These are phyloP conservation scores for Erebia aethiops DNA, from an alignment of 2,888 invertebrate genomes.

Conservation along the genomic window DNA sequence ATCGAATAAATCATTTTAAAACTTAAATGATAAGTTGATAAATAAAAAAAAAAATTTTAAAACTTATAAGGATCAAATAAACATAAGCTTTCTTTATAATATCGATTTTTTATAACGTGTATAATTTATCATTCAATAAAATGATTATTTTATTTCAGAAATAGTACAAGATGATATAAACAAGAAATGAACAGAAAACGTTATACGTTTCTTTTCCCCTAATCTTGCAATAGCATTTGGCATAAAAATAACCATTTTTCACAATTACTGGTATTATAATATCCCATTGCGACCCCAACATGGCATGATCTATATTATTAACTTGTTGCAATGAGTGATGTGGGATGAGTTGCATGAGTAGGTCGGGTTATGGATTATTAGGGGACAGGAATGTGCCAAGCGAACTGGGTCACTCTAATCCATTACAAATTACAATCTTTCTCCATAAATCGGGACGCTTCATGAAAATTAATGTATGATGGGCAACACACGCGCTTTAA, in stretches of 20 bases:
- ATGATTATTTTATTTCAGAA: no score
- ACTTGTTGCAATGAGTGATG: conserved; percentile 28
- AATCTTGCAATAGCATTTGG: neutral
- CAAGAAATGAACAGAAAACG: neutral
- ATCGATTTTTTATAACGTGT: no score
- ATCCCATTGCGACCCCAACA: neutral
- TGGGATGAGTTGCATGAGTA: conserved; percentile 52
- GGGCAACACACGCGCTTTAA: neutral
- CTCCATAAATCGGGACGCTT: conserved; percentile 37
- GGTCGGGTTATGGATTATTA: conserved; percentile 65
- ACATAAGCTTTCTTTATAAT: no score
- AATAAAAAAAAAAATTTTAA: no score
- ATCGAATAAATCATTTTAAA: no score
- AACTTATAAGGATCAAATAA: no score
- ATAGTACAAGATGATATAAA: no score
- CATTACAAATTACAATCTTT: conserved; percentile 46
- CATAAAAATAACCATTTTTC: neutral
- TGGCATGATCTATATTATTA: conserved; percentile 9
- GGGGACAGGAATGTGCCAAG: conserved; percentile 69
- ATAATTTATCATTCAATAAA: no score
- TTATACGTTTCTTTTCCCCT: neutral
- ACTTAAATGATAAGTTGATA: no score
- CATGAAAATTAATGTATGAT: conserved; percentile 19
- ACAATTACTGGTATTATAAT: neutral
- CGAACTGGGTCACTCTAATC: conserved; percentile 64